A percentile compares a stretch with the other conserved stretches of the same genome.
Conservation (phyloP, 2,797 vertebrate genomes). For the Hozukius guyotensis region DNA sequence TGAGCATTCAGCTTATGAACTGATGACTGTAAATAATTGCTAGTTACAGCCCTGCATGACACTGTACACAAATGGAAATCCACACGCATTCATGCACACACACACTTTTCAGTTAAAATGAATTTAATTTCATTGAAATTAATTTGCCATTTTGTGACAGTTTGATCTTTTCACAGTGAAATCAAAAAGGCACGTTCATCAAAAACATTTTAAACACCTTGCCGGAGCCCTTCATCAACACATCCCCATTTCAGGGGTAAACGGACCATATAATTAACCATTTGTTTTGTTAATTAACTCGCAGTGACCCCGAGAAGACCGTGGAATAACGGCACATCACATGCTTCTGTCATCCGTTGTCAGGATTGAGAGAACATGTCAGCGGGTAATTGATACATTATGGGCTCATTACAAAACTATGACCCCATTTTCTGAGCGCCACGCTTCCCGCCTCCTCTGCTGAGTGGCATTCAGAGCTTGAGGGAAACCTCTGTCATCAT, state of each 20-base stretch:
- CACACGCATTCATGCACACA: neutral
- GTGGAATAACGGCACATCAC: conserved; percentile 17
- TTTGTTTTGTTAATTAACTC: conserved; percentile 66
- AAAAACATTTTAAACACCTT: conserved; percentile 11
- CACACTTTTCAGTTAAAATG: neutral
- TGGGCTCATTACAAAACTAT: conserved; percentile 29
- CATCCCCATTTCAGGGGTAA: conserved; percentile 24
- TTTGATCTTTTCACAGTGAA: conserved; percentile 29
- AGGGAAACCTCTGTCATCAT: neutral
- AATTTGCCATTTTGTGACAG: conserved; percentile 13
- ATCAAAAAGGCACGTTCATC: conserved; percentile 27
- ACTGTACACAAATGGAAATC: neutral
- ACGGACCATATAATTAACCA: conserved; percentile 61
- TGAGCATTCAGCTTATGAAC: neutral
- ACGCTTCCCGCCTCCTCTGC: neutral
- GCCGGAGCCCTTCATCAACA: conserved; percentile 17
- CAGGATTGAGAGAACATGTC: conserved; percentile 38
- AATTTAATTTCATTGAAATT: neutral
- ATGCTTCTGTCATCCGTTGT: neutral
- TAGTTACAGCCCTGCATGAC: neutral
- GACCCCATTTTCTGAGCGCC: neutral
- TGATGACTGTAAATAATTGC: neutral
- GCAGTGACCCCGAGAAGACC: conserved; percentile 28
- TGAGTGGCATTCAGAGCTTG: neutral
- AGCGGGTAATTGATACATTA: conserved; percentile 51